Percentiles rank a stretch among this genome's conserved stretches.
phyloP scores from a whole-genome alignment of 2,113 vertebrate species.

The Columbina picui region DNA sequence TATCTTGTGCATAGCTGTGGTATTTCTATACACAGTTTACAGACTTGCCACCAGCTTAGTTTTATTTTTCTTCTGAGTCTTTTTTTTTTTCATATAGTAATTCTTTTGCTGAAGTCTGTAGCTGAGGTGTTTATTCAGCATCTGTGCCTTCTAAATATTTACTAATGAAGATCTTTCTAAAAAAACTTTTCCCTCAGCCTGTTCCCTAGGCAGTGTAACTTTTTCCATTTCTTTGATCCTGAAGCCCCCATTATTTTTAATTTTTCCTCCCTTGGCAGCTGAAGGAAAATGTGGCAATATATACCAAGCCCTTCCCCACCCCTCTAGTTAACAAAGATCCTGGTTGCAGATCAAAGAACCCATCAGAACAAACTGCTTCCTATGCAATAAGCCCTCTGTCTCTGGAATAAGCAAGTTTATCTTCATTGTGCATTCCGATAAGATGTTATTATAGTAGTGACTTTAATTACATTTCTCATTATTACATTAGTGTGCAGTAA shows the following conservation, averaged over 20 bases:
- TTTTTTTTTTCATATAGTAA: constrained; percentile 43
- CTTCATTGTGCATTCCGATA: constrained; percentile 74
- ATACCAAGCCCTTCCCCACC: background rate
- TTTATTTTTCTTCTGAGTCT: constrained; percentile 44
- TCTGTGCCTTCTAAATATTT: constrained; percentile 63
- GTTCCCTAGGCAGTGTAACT: background rate
- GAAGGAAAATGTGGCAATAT: constrained; percentile 5
- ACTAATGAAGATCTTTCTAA: constrained; percentile 14
- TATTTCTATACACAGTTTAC: constrained; percentile 28
- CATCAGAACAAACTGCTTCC: constrained; percentile 65
- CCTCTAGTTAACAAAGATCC: constrained; percentile 49
- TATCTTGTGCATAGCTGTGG: constrained; percentile 26
- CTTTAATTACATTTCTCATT: constrained; percentile 73
- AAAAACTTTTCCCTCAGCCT: background rate
- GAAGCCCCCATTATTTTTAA: constrained; percentile 22
- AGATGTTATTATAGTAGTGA: constrained; percentile 69
- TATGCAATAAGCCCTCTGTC: constrained; percentile 66
- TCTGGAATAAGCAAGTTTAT: constrained; percentile 71
- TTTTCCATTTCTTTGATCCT: constrained; percentile 43
- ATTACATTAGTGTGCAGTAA: constrained; percentile 66
- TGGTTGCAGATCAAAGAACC: constrained; percentile 36
- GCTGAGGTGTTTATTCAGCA: constrained; percentile 51
- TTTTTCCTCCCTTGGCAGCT: constrained; percentile 33
- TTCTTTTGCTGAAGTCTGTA: constrained; percentile 18
- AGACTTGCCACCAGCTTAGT: constrained; percentile 7